phyloP scores from a whole-genome alignment of 1,140 invertebrate genomes.

The Drosophila eugracilis region DNA sequence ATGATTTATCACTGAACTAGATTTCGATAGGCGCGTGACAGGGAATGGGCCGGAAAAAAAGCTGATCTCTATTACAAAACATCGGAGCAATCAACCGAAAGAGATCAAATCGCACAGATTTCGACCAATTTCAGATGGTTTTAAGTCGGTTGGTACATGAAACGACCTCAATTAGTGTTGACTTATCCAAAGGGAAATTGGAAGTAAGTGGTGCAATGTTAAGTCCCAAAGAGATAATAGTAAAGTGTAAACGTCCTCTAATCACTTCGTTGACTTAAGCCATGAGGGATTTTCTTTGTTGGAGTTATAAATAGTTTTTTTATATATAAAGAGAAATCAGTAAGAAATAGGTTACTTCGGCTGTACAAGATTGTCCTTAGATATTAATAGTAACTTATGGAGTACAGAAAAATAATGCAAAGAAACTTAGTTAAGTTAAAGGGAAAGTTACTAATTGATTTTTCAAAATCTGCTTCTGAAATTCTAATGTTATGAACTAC shows the following conservation, averaged over 20 bases:
- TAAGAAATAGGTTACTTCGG: too few relatives aligned
- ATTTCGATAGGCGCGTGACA: conserved; percentile 70
- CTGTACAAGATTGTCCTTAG: too few relatives aligned
- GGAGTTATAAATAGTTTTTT: too few relatives aligned
- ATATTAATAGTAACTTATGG: too few relatives aligned
- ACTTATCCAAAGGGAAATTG: conserved; percentile 25
- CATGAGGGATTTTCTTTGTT: neutral
- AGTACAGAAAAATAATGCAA: too few relatives aligned
- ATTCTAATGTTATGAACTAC: too few relatives aligned
- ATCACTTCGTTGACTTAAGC: neutral
- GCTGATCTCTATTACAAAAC: conserved; percentile 41
- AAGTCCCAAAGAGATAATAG: neutral
- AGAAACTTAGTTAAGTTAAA: too few relatives aligned
- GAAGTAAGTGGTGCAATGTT: conserved; percentile 24
- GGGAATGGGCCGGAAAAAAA: conserved; percentile 38
- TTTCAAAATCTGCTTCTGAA: too few relatives aligned
- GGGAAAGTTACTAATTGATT: too few relatives aligned
- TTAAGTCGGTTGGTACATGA: conserved; percentile 19
- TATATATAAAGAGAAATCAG: too few relatives aligned
- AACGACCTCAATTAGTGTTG: conserved; percentile 16
- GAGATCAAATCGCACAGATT: conserved; percentile 38
- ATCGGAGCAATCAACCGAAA: conserved; percentile 36
- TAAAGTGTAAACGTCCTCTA: neutral
- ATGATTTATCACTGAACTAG: conserved; percentile 74
- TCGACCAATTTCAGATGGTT: conserved; percentile 14